Base-by-base conservation (phyloP, 2,797 vertebrate genomes). In the Centroberyx gerrardi region DNA sequence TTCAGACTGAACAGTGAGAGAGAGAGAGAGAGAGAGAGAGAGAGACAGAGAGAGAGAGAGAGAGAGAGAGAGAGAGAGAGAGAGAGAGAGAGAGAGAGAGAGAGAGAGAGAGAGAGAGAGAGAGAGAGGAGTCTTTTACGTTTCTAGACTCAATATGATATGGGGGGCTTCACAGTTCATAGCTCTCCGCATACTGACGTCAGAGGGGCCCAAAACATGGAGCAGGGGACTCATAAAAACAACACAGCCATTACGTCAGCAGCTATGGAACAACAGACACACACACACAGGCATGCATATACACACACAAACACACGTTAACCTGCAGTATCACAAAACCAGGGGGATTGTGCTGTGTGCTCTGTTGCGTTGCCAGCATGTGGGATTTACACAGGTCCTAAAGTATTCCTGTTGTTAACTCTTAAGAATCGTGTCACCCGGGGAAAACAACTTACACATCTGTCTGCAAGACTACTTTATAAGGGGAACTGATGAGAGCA, bases 1-100 rank as follows among this genome's bases (percentile, higher is more conserved):
- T 89, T 77, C 54, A 44, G 55, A 54, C 44, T 81, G 89, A 91
- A 92, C 88, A 92, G 92, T 92, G 80, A 58, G 4, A 58, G 13
- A 28, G 54, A 76, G 73, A 70, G 56, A 68, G 61, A 77, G 65
- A 74, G 80, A 9, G 12, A 69, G 62, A 78, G 65, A 74, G 80
- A 9, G 12, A 69, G 62, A 78, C 62, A 74, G 79, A 8, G 10
- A 69, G 62, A 78, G 65, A 74, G 80, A 9, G 12, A 69, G 62
- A 78, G 65, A 74, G 80, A 9, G 12, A 69, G 62, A 78, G 64
- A 92, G 92, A 92, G 80, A 58, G 4, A 58, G 13, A 28, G 52
- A 78, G 73, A 70, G 56, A 69, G 58, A 78, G 65, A 74, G 80
- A 9, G 12, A 74, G 80, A 8, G 12, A 70, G 61, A 79, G 62